These are phyloP conservation scores for Trissoscelio sp. DNA, from an alignment of 2,888 invertebrate species.

Conservation along the genomic window DNA sequence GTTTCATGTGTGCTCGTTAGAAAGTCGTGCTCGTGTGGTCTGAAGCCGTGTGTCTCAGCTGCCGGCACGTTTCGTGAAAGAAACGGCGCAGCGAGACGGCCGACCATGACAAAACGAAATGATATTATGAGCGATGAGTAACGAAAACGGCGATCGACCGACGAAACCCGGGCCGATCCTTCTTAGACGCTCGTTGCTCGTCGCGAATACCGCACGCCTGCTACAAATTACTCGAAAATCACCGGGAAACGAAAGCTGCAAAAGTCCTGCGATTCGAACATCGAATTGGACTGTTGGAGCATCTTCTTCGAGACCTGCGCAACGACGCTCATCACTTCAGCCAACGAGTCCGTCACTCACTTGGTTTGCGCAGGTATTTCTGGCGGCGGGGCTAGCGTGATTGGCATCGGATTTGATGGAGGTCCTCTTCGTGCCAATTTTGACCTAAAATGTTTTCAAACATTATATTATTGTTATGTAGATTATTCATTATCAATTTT, in stretches of 20 bases:
- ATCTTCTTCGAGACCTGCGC: constrained; percentile 78
- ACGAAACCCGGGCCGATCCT: constrained; percentile 46
- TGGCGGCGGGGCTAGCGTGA: constrained; percentile 74
- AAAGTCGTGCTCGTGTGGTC: constrained; percentile 39
- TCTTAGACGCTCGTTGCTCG: constrained; percentile 40
- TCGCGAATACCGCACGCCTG: constrained; percentile 15
- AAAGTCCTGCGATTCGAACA: constrained; percentile 79
- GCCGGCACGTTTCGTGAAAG: constrained; percentile 14
- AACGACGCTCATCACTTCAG: constrained; percentile 78
- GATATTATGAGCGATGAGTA: constrained; percentile 7
- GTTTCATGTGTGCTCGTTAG: constrained; percentile 60
- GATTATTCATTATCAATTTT: too few species aligned
- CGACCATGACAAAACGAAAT: constrained; percentile 38
- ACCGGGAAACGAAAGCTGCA: constrained; percentile 81
- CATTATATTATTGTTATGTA: too few species aligned
- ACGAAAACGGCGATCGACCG: constrained; percentile 39
- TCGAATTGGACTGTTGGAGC: constrained; percentile 79
- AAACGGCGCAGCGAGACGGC: constrained; percentile 56
- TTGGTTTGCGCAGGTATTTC: constrained; percentile 79
- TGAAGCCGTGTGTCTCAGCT: constrained; percentile 19
- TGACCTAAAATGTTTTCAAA: constrained; percentile 75
- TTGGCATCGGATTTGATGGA: constrained; percentile 73
- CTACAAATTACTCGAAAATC: constrained; percentile 77
- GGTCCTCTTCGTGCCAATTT: constrained; percentile 82
- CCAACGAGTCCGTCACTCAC: constrained; percentile 81